phyloP scores from a whole-genome alignment of 1,140 invertebrate species.

The Macrocentrus cingulum region DNA sequence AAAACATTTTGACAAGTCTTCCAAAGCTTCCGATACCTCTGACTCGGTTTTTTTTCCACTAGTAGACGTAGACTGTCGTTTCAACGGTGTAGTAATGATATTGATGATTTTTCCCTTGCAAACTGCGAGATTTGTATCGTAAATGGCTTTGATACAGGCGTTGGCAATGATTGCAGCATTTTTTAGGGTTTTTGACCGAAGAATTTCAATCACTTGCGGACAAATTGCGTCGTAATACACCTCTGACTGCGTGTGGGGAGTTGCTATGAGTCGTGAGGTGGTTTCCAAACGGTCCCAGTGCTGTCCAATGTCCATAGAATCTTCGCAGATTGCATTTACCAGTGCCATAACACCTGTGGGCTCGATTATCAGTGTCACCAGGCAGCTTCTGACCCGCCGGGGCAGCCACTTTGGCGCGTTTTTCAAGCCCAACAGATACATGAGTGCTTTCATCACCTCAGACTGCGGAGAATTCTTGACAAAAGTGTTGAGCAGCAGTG shows the following conservation, averaged over 20 bases:
- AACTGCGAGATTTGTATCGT: conserved; percentile 55
- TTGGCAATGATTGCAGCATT: conserved; percentile 58
- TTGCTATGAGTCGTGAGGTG: conserved; percentile 65
- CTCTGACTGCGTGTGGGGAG: conserved; percentile 60
- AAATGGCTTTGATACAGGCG: conserved; percentile 60
- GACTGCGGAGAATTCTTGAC: conserved; percentile 63
- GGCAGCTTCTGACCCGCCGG: conserved; percentile 62
- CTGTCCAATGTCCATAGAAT: conserved; percentile 56
- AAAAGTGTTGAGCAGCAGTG: conserved; percentile 58
- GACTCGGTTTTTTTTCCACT: conserved; percentile 33
- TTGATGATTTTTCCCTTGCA: conserved; percentile 53
- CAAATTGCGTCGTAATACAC: conserved; percentile 58
- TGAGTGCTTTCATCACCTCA: conserved; percentile 68
- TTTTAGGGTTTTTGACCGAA: conserved; percentile 49
- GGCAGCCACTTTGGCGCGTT: conserved; percentile 67
- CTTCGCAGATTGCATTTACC: conserved; percentile 65
- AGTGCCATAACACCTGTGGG: conserved; percentile 65
- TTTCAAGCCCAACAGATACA: conserved; percentile 65
- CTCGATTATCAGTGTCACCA: conserved; percentile 62
- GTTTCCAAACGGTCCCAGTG: conserved; percentile 70
- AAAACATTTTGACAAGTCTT: conserved; percentile 52
- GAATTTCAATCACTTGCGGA: conserved; percentile 56
- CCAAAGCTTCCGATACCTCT: conserved; percentile 47
- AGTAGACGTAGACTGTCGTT: conserved; percentile 28
- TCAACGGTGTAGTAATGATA: conserved; percentile 51